Conservation (phyloP, 2,113 vertebrate species). For the Chascanopsetta lugubris region DNA sequence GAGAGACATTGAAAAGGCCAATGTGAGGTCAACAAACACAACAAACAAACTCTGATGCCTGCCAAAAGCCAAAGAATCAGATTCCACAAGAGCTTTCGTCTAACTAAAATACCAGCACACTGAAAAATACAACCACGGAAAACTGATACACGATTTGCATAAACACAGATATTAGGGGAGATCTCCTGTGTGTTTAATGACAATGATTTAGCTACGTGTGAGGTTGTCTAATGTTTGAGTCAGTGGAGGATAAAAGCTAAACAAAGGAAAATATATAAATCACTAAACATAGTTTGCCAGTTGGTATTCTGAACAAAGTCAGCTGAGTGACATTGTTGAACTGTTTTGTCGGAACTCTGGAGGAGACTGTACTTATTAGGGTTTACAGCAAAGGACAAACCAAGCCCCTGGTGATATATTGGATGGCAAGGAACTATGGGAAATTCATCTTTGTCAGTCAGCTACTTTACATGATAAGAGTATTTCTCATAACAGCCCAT, state of each 20-base stretch:
- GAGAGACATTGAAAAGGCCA: conserved; percentile 42
- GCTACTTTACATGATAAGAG: conserved; percentile 61
- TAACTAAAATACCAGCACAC: background rate
- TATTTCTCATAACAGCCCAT: conserved; percentile 58
- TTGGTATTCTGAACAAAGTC: background rate
- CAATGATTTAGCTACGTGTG: too few relatives aligned
- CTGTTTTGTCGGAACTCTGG: conserved; percentile 9
- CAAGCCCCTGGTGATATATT: conserved; percentile 49
- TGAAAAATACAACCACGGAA: background rate
- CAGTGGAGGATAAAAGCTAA: too few relatives aligned
- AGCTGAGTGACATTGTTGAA: conserved; percentile 15
- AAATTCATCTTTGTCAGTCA: conserved; percentile 69
- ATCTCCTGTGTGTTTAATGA: too few relatives aligned
- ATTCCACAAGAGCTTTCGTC: background rate
- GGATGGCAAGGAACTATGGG: conserved; percentile 38
- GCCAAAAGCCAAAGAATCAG: background rate
- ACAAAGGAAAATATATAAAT: background rate
- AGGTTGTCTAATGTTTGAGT: too few relatives aligned
- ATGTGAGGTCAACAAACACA: conserved; percentile 49
- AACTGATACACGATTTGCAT: background rate
- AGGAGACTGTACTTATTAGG: conserved; percentile 1
- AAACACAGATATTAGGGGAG: background rate
- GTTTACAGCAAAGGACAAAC: conserved; percentile 57
- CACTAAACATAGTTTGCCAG: background rate
- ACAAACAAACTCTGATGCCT: conserved; percentile 27